phyloP scores from a whole-genome alignment of 2,797 vertebrate genomes.

The Cuculus canorus region DNA sequence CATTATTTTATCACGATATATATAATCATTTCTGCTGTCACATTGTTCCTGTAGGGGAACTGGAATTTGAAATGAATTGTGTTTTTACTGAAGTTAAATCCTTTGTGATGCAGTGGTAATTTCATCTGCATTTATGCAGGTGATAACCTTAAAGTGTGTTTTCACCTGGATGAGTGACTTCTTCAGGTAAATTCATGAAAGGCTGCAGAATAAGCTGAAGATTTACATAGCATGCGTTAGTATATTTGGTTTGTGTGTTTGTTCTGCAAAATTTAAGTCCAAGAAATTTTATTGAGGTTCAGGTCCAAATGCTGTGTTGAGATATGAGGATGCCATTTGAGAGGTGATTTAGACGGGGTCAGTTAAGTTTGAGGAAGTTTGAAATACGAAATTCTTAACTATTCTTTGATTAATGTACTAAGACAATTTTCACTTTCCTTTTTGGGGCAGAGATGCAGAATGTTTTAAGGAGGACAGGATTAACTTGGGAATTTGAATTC shows the following conservation, averaged over 20 bases:
- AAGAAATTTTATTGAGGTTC: background rate
- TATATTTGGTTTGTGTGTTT: background rate
- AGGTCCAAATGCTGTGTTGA: background rate
- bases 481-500: background rate
- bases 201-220: background rate
- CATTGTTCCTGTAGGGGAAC: background rate
- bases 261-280: background rate
- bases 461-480: background rate
- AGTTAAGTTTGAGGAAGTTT: background rate
- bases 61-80: background rate
- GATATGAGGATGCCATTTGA: fast-evolving
- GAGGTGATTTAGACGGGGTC: background rate
- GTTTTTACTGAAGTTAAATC: background rate
- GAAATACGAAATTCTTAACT: background rate
- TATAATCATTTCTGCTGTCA: background rate
- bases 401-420: background rate
- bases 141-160: background rate
- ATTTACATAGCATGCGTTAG: background rate
- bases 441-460: background rate
- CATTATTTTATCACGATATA: background rate
- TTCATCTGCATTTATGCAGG: background rate
- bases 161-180: background rate
- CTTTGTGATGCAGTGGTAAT: background rate
- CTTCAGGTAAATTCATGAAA: background rate
- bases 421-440: background rate